Evolutionary conservation across 2,888 invertebrate species (phyloP).

Genomic region (Rhagium mordax): DNA sequence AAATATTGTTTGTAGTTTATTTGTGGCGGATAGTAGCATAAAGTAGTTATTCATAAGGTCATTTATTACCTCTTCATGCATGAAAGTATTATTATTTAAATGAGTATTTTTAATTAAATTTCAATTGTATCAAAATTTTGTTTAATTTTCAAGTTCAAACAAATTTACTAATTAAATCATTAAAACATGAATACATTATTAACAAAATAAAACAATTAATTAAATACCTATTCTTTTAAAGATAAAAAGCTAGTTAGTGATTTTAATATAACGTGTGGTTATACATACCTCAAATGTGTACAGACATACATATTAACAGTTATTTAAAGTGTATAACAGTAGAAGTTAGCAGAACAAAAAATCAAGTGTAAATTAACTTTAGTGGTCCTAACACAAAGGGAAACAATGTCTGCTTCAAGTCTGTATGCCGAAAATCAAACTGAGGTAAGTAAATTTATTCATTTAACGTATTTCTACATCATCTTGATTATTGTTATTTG

Average conservation of each 20-base stretch:
- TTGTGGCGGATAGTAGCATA: too few species aligned
- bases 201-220: too few species aligned
- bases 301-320: constrained; percentile 4
- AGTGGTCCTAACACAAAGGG: neutral
- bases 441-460: neutral
- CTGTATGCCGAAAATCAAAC: neutral
- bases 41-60: too few species aligned
- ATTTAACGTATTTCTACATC: neutral
- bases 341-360: neutral
- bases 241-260: neutral
- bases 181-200: too few species aligned
- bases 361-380: neutral
- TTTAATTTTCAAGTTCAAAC: too few species aligned
- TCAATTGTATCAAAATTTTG: too few species aligned
- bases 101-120: too few species aligned
- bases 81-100: too few species aligned
- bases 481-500: neutral
- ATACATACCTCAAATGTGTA: neutral
- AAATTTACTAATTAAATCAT: too few species aligned
- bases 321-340: constrained; percentile 3
- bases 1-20: too few species aligned
- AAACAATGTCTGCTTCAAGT: neutral
- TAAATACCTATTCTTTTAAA: neutral
- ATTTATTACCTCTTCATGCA: too few species aligned
- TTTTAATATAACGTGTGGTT: neutral